Evolutionary conservation across 92 coral and sea anemone species (phyloP).

Genomic region (Pocillopora grandis): DNA sequence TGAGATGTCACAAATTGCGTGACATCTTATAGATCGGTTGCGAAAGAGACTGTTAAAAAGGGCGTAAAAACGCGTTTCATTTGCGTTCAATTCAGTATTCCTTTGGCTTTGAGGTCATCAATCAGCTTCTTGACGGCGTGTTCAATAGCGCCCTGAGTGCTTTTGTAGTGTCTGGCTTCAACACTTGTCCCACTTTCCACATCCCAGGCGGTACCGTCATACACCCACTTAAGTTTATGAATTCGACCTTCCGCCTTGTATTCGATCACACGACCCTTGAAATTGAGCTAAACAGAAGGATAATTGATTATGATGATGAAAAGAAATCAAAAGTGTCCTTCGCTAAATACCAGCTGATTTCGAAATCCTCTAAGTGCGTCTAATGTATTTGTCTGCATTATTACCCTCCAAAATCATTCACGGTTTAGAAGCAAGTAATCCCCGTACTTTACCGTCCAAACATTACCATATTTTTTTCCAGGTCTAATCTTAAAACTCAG

Average conservation of each 20-base stretch:
- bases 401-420: too few relatives aligned
- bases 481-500: neutral
- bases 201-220: constrained; percentile 54
- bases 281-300: constrained; percentile 24
- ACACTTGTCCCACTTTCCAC: constrained; percentile 33
- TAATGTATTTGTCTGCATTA: too few relatives aligned
- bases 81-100: neutral
- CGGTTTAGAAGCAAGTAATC: too few relatives aligned
- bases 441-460: too few relatives aligned
- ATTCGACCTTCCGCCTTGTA: constrained; percentile 46
- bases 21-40: too few relatives aligned
- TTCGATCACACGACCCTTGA: constrained; percentile 44
- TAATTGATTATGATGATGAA: neutral
- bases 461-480: too few relatives aligned
- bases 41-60: too few relatives aligned
- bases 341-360: too few relatives aligned
- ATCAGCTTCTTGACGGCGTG: constrained; percentile 37
- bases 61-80: neutral
- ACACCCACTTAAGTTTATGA: constrained; percentile 47
- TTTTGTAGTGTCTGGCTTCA: constrained; percentile 14
- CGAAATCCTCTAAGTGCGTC: too few relatives aligned
- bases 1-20: too few relatives aligned
- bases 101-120: constrained; percentile 35
- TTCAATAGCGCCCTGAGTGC: constrained; percentile 31
- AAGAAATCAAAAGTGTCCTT: neutral